These are phyloP conservation scores for Amblyopsis rosae DNA, from an alignment of 2,113 vertebrate species.

Conservation along the genomic window DNA sequence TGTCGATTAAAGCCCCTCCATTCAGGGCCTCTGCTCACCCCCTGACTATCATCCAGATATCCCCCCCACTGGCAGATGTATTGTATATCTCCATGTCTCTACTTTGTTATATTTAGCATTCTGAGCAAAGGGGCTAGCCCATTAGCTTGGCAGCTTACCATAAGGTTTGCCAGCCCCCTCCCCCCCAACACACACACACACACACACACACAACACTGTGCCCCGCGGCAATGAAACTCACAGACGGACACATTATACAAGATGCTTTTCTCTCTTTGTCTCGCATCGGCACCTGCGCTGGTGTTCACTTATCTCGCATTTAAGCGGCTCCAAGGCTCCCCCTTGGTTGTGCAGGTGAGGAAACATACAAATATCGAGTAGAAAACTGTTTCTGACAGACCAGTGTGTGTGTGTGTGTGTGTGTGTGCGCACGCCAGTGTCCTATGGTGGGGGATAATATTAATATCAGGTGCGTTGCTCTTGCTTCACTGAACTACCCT, in stretches of 20 bases:
- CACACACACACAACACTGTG: conserved; percentile 18
- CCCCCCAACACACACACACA: too few relatives aligned
- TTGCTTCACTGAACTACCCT: background rate
- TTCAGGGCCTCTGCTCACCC: too few relatives aligned
- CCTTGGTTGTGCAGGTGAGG: conserved; percentile 11
- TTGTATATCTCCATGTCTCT: conserved; percentile 39
- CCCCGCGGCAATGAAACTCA: conserved; percentile 20
- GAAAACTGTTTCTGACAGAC: background rate
- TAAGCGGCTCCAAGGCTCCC: conserved; percentile 12
- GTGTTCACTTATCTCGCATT: conserved; percentile 15
- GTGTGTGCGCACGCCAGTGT: background rate
- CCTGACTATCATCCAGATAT: too few relatives aligned
- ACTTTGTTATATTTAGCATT: conserved; percentile 57
- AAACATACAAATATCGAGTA: background rate
- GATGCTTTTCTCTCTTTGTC: conserved; percentile 19
- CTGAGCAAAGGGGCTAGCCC: background rate
- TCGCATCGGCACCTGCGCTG: background rate
- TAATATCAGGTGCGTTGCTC: background rate
- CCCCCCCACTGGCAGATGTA: conserved; percentile 19
- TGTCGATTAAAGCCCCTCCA: too few relatives aligned
- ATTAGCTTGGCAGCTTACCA: conserved; percentile 46
- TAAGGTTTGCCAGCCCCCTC: too few relatives aligned
- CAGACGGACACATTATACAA: conserved; percentile 26
- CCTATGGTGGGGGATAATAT: background rate
- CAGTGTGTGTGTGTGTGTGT: background rate